These are phyloP conservation scores for Epizoanthus stellaris DNA, from an alignment of 92 coral and sea anemone species.

Conservation along the genomic window DNA sequence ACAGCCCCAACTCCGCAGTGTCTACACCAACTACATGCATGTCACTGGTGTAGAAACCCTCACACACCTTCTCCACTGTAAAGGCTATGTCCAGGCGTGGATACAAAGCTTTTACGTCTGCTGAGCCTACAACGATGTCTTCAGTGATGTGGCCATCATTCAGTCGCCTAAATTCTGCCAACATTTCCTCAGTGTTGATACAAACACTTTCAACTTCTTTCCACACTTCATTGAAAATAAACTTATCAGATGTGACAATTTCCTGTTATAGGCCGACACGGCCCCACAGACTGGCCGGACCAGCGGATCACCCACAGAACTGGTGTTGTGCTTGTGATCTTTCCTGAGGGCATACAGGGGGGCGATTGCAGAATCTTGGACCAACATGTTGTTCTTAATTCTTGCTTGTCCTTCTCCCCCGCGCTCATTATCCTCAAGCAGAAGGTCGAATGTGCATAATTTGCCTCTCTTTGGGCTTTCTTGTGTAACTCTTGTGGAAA, in stretches of 20 bases:
- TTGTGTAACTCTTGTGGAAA: conserved; percentile 21
- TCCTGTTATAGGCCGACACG: conserved; percentile 29
- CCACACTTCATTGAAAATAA: conserved; percentile 59
- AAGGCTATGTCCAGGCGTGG: conserved; percentile 45
- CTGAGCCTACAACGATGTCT: conserved; percentile 55
- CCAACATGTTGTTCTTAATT: conserved; percentile 59
- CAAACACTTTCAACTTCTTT: conserved; percentile 60
- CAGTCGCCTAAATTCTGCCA: conserved; percentile 47
- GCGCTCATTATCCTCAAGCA: conserved; percentile 42
- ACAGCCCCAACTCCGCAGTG: conserved; percentile 40
- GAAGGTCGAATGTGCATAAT: conserved; percentile 51
- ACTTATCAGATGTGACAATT: conserved; percentile 53
- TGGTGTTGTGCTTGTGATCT: neutral
- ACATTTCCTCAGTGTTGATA: conserved; percentile 60
- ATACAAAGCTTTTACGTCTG: conserved; percentile 36
- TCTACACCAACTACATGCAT: conserved; percentile 45
- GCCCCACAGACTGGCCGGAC: conserved; percentile 63
- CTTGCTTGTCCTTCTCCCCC: conserved; percentile 42
- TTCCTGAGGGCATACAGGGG: conserved; percentile 6
- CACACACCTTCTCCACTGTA: conserved; percentile 51
- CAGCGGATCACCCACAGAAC: conserved; percentile 30
- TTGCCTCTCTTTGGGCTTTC: conserved; percentile 28
- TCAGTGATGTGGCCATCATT: conserved; percentile 39
- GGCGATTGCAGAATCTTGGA: conserved; percentile 31
- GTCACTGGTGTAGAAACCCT: conserved; percentile 33